Evolutionary conservation across 2,797 vertebrate genomes (phyloP), one percentile per base, ranked within the genome.

Genomic region (Falco novaeseelandiae): DNA sequence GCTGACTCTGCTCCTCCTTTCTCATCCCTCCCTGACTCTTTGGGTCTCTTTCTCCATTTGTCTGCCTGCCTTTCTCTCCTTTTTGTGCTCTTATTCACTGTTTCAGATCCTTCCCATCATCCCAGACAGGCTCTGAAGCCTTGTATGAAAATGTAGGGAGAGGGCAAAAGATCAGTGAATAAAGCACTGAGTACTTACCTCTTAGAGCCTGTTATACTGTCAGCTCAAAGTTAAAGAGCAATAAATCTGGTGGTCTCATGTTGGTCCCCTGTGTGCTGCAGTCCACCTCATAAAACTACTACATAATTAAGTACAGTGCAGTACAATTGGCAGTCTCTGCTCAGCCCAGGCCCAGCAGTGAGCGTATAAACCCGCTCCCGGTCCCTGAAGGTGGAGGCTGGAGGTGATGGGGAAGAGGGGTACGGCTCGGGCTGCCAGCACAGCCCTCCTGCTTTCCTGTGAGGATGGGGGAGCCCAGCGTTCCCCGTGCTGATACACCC

Each of bases 241-340:
- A 95, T 96, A 97, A 98, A 97, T 97, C 97, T 93, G 93, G 93
- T 70, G 44, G 91, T 97, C 93, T 97, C 91, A 52, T 11, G 36
- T 93, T 85, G 95, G 95, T 93, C 96, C 93, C 95, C 51, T 8
- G 93, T 94, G 95, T 77, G 95, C 87, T 87, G 73, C 69, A 96
- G 67, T 91, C 94, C 91, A 96, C 96, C 97, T 98, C 96, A 93
- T 98, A 97, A 97, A 97, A 97, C 97, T 93, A 94, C 96, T 93
- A 96, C 96, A 96, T 97, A 97, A 98, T 97, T 97, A 97, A 98
- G 80, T 73, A 92, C 93, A 93, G 96, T 86, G 85, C 86, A 89
- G 90, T 52, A 95, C 92, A 93, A 91, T 96, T 94, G 94, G 97
- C 94, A 90, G 87, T 77, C 86, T 87, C 88, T 95, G 88, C 96